A percentile compares a stretch with the other conserved stretches of the same genome.
phyloP scores from a whole-genome alignment of 2,113 vertebrate genomes.

The Leucoraja erinaceus region DNA sequence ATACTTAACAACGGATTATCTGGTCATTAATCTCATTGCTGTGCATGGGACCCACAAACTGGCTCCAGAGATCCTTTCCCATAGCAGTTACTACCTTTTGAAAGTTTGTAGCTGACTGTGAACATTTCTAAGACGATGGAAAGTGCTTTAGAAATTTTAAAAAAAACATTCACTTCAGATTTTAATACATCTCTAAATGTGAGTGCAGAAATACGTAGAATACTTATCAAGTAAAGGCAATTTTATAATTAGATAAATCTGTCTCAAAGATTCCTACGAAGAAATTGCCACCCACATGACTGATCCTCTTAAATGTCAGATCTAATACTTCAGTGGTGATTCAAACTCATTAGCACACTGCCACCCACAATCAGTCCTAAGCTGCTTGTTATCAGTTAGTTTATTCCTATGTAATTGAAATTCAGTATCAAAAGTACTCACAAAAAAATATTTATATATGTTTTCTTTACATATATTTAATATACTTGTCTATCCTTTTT shows the following conservation, averaged over 20 bases:
- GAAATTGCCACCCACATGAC: background rate
- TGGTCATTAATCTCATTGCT: background rate
- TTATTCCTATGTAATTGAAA: background rate
- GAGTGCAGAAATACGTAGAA: background rate
- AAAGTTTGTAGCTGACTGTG: background rate
- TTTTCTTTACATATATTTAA: background rate
- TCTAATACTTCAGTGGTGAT: slow-evolving; percentile 15
- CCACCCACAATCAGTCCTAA: slow-evolving; percentile 8
- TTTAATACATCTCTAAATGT: background rate
- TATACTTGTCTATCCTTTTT: background rate
- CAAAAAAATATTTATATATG: background rate
- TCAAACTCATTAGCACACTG: background rate
- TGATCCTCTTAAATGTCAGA: slow-evolving; percentile 8
- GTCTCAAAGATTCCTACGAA: slow-evolving; percentile 1
- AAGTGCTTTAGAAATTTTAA: background rate
- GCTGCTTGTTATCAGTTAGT: background rate
- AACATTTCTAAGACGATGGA: background rate
- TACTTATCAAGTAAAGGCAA: too few species aligned
- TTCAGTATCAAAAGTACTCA: background rate
- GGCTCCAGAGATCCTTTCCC: background rate
- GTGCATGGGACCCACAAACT: background rate
- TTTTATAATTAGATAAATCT: slow-evolving; percentile 13
- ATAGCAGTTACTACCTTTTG: background rate
- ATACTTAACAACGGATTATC: background rate
- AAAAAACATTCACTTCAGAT: background rate